Conservation (phyloP, 2,888 invertebrate species). For the Caenorhabditis sp. region DNA sequence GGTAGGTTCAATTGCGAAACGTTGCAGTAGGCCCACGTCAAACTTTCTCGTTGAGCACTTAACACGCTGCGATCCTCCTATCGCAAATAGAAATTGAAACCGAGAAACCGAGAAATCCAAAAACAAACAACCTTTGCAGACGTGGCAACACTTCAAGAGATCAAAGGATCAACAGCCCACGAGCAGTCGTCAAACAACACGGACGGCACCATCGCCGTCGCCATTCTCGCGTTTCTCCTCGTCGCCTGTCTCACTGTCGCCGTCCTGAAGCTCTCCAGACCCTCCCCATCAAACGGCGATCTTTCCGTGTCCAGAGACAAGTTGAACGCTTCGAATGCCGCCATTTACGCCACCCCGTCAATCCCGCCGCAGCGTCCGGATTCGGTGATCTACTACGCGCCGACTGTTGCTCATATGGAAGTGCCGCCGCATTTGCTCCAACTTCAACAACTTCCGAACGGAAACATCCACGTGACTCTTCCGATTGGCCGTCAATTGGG, state of each 20-base stretch:
- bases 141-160: slow-evolving; percentile 72
- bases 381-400: slow-evolving; percentile 74
- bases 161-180: slow-evolving; percentile 64
- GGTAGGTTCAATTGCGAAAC: slow-evolving; percentile 59
- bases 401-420: slow-evolving; percentile 72
- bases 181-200: slow-evolving; percentile 33
- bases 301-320: slow-evolving; percentile 59
- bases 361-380: slow-evolving; percentile 65
- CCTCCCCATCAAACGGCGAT: slow-evolving; percentile 29
- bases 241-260: slow-evolving; percentile 68
- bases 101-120: no score
- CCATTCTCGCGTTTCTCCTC: slow-evolving; percentile 68
- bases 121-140: slow-evolving; percentile 68
- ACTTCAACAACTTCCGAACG: slow-evolving; percentile 77
- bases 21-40: no score
- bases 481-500: slow-evolving; percentile 72
- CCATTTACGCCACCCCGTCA: slow-evolving; percentile 74
- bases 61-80: no score
- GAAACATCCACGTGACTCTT: slow-evolving; percentile 78
- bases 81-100: neutral
- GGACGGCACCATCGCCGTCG: slow-evolving; percentile 67
- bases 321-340: slow-evolving; percentile 61
- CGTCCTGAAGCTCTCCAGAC: slow-evolving; percentile 65
- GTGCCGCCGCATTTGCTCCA: slow-evolving; percentile 76
- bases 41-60: no score